phyloP scores from a whole-genome alignment of 2,113 vertebrate species.

The Acanthisitta chloris region DNA sequence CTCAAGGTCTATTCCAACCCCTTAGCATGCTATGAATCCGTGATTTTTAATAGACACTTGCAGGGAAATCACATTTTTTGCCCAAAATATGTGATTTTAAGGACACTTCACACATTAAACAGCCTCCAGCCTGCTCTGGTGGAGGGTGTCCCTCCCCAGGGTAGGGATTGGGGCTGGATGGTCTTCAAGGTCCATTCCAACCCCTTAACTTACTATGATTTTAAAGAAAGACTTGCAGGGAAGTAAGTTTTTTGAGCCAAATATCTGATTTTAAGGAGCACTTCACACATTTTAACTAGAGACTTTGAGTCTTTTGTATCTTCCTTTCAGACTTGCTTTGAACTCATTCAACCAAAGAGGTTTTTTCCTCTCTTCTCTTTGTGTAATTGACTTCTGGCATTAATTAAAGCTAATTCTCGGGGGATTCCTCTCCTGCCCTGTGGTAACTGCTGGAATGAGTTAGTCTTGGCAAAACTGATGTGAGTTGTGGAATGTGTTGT shows the following conservation, averaged over 20 bases:
- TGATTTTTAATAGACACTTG: background rate
- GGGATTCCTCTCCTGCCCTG: background rate
- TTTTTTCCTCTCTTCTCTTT: background rate
- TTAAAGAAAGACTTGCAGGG: background rate
- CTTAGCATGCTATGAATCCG: no score
- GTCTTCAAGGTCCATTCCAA: no score
- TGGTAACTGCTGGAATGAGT: background rate
- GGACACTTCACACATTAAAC: background rate
- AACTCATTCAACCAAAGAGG: background rate
- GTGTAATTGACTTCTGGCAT: background rate
- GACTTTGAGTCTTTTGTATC: background rate
- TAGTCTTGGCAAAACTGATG: background rate
- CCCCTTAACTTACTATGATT: no score
- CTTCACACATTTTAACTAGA: fast-evolving
- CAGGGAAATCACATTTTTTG: background rate
- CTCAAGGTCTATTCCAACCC: no score
- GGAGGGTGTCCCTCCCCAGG: no score
- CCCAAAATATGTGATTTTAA: background rate
- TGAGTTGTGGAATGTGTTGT: conserved; percentile 55
- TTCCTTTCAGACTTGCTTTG: background rate
- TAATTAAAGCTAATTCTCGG: background rate
- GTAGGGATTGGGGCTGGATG: no score
- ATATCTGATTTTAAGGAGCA: background rate
- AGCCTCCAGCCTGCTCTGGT: no score
- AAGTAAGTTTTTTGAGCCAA: no score